Conservation (phyloP, 2,888 invertebrate genomes). For the Melieria picta region DNA sequence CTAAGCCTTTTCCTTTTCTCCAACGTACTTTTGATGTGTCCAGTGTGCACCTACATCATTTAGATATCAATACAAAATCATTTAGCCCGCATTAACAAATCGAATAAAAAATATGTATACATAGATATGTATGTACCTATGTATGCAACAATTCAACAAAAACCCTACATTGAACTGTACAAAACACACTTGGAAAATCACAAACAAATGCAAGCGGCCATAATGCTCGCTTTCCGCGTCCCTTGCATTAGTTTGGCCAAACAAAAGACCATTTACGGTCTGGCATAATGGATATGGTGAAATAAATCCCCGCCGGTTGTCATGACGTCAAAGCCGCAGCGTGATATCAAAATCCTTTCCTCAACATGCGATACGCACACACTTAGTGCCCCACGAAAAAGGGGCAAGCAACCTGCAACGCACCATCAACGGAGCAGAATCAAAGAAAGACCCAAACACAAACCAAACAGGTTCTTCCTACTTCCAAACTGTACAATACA, state of each 20-base stretch:
- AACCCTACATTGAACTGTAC: too few species aligned
- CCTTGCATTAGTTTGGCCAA: too few species aligned
- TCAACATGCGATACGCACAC: not conserved
- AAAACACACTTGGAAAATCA: too few species aligned
- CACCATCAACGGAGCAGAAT: not conserved
- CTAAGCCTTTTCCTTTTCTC: too few species aligned
- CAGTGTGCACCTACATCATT: not conserved
- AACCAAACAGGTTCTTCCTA: not conserved
- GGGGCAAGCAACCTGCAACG: not conserved
- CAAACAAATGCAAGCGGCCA: too few species aligned
- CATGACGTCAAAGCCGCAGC: constrained; percentile 33
- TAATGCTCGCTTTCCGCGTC: too few species aligned
- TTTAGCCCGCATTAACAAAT: not conserved
- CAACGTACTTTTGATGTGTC: not conserved
- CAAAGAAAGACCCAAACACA: constrained; percentile 2
- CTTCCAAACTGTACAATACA: not conserved
- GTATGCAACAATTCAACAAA: not conserved
- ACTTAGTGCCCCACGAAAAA: not conserved
- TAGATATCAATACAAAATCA: not conserved
- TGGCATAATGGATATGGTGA: too few species aligned
- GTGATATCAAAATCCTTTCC: constrained; percentile 38
- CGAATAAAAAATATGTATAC: not conserved
- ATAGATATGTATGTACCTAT: not conserved
- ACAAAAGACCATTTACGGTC: too few species aligned
- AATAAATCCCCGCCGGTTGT: too few species aligned